These are phyloP conservation scores for Condylura cristata DNA, from an alignment of 2,113 vertebrate genomes.

Conservation along the genomic window DNA sequence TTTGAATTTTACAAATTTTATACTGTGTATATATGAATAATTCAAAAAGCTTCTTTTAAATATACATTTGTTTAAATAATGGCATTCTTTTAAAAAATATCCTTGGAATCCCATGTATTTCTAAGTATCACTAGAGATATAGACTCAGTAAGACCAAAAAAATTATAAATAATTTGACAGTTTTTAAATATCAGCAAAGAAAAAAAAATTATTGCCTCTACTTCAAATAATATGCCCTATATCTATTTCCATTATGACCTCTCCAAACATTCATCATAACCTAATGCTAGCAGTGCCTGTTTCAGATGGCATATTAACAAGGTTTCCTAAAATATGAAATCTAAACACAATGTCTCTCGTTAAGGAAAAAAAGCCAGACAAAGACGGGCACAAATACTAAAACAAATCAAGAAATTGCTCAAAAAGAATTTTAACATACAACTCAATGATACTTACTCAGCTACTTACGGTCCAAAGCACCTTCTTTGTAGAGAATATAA, in stretches of 20 bases:
- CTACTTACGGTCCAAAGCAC: not conserved
- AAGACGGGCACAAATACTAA: not conserved
- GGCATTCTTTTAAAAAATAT: not conserved
- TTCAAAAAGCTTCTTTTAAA: slow-evolving; percentile 25
- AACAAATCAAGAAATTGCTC: not conserved
- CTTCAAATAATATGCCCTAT: slow-evolving; percentile 22
- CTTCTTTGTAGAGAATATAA: not conserved
- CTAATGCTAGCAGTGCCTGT: slow-evolving; percentile 34
- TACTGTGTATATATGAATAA: not conserved
- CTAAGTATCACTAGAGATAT: slow-evolving; percentile 19
- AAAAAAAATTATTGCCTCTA: slow-evolving; percentile 26
- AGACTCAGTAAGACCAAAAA: not conserved
- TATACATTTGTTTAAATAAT: not conserved
- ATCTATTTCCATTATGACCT: slow-evolving; percentile 33
- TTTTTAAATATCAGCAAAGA: slow-evolving; percentile 15
- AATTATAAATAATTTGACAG: slow-evolving; percentile 19
- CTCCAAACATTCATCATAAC: slow-evolving; percentile 43
- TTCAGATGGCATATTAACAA: slow-evolving; percentile 1
- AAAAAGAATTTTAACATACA: not conserved
- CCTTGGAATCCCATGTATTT: slow-evolving; percentile 34
- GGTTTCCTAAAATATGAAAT: not conserved
- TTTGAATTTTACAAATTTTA: slow-evolving; percentile 28
- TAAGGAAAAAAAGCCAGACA: not conserved
- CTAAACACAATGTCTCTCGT: not conserved
- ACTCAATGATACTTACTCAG: slow-evolving; percentile 27